Conservation (phyloP, 2,888 invertebrate genomes). For the Heterodera filipjevi region DNA sequence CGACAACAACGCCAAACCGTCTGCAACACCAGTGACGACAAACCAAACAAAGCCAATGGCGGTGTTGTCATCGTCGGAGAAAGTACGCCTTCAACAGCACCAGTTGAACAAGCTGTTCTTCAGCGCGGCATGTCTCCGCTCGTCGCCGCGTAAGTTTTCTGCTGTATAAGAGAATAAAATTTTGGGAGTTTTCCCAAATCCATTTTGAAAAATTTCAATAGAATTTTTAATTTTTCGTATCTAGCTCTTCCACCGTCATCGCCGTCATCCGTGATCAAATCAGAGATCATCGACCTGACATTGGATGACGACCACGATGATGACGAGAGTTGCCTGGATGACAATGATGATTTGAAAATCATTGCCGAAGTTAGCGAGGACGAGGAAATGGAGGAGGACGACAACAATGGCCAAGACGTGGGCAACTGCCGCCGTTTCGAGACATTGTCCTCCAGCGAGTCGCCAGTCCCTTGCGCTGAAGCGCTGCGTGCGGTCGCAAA, state of each 20-base stretch:
- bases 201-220: too few relatives aligned
- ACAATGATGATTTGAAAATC: background rate
- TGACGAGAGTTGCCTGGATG: background rate
- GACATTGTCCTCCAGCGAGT: too few relatives aligned
- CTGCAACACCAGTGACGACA: background rate
- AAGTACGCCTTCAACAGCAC: background rate
- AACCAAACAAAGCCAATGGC: too few relatives aligned
- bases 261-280: background rate
- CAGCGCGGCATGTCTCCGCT: background rate
- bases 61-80: background rate
- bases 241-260: background rate
- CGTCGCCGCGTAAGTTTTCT: background rate
- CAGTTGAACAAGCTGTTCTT: background rate
- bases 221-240: background rate
- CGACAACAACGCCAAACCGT: background rate
- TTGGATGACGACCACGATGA: background rate
- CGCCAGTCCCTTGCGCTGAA: background rate
- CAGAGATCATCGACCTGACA: background rate
- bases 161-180: background rate
- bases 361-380: background rate
- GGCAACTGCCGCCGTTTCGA: too few relatives aligned
- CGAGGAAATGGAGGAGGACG: background rate
- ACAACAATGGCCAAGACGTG: background rate
- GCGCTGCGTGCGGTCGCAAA: background rate
- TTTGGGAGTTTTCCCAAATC: too few relatives aligned